Conservation (phyloP, 1,140 invertebrate species). For the Adelges cooleyi region DNA sequence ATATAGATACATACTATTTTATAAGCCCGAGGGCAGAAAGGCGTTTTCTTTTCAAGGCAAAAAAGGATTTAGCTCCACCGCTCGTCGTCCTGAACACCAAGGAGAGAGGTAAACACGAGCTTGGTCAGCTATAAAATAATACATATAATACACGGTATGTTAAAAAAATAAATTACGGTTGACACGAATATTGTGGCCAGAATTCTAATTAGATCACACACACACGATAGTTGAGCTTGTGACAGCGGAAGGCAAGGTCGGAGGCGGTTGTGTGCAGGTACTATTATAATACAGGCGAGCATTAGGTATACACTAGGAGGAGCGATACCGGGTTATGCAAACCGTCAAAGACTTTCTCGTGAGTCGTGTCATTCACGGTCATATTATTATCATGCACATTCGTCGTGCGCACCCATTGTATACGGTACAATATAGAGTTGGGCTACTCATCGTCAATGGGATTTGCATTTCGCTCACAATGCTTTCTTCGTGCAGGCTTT, state of each 20-base stretch:
- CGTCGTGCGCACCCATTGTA: no score
- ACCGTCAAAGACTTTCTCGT: constrained; percentile 13
- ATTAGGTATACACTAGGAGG: no score
- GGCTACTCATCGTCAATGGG: no score
- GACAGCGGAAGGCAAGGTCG: background rate
- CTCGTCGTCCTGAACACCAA: no score
- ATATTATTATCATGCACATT: no score
- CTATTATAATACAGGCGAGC: background rate
- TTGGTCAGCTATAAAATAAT: no score
- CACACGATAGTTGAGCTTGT: background rate
- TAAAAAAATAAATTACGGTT: background rate
- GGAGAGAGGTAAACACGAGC: no score
- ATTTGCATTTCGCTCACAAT: no score
- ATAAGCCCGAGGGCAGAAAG: background rate
- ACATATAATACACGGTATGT: no score
- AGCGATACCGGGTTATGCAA: background rate
- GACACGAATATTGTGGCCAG: constrained; percentile 6
- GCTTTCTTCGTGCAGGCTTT: no score
- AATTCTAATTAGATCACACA: constrained; percentile 18
- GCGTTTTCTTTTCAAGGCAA: background rate
- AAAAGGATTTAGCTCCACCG: background rate
- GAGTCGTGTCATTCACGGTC: background rate
- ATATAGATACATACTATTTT: no score
- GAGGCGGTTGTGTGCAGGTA: background rate
- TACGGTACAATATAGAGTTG: no score